Evolutionary conservation across 2,797 vertebrate species (phyloP).

Genomic region (Ceyx erithaca): DNA sequence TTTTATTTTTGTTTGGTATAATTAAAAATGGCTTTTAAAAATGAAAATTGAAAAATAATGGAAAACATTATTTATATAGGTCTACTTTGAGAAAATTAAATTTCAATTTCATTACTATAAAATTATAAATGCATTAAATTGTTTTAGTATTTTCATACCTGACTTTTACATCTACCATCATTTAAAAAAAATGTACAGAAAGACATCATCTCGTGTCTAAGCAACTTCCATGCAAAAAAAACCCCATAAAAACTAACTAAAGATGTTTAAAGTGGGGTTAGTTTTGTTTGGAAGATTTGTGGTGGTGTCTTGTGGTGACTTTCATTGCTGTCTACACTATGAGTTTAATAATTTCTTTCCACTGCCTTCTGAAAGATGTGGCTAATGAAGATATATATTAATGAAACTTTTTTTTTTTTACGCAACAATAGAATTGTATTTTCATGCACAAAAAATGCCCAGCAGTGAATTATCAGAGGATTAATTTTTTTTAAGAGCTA

Average conservation of each 20-base stretch:
- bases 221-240: background rate
- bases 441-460: background rate
- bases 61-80: background rate
- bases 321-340: background rate
- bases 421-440: conserved; percentile 21
- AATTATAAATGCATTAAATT: background rate
- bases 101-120: background rate
- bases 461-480: background rate
- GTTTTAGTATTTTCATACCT: background rate
- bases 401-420: conserved; percentile 6
- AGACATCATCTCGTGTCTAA: background rate
- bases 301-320: background rate
- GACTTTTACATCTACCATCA: background rate
- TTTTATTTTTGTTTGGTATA: background rate
- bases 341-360: background rate
- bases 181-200: background rate
- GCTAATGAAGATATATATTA: background rate
- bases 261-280: background rate
- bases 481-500: background rate
- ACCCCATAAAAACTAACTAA: background rate
- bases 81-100: background rate
- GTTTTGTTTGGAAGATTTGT: background rate
- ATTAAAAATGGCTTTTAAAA: background rate
- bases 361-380: background rate
- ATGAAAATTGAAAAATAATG: background rate